A percentile compares a stretch with the other conserved stretches of the same genome.
Evolutionary conservation across 2,113 vertebrate genomes (phyloP).

Genomic region (Rutilus rutilus): DNA sequence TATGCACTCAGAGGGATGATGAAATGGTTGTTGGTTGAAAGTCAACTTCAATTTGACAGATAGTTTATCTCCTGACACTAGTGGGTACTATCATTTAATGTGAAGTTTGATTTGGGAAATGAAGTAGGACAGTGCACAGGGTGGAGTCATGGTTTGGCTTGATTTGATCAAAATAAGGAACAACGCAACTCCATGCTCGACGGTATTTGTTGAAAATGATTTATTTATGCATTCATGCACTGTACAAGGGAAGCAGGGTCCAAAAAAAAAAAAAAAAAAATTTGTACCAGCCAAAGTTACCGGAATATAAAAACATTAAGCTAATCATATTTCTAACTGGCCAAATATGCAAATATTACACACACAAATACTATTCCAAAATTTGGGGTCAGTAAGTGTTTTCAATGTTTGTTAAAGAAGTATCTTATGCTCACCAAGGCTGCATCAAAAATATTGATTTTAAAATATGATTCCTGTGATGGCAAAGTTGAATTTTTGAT

Average conservation of each 20-base stretch:
- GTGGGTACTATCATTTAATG: slow-evolving; percentile 6
- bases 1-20: slow-evolving; percentile 28
- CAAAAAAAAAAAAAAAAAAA: background rate
- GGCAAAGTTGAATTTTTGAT: background rate
- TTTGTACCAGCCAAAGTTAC: background rate
- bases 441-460: too few relatives aligned
- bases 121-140: background rate
- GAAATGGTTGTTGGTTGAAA: slow-evolving; percentile 29
- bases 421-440: too few relatives aligned
- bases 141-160: background rate
- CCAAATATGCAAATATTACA: background rate
- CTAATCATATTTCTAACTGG: background rate
- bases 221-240: too few relatives aligned
- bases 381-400: too few relatives aligned
- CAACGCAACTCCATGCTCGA: background rate
- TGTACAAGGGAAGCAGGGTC: background rate
- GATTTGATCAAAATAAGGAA: background rate
- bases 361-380: background rate
- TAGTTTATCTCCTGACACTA: slow-evolving; percentile 26
- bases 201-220: background rate
- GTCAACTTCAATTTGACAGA: slow-evolving; percentile 39
- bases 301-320: background rate
- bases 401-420: too few relatives aligned
- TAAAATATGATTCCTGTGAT: too few relatives aligned
- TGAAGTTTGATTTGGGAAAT: slow-evolving; percentile 33